phyloP scores from a whole-genome alignment of 1,140 invertebrate genomes.

The Leptoteleia sp. region DNA sequence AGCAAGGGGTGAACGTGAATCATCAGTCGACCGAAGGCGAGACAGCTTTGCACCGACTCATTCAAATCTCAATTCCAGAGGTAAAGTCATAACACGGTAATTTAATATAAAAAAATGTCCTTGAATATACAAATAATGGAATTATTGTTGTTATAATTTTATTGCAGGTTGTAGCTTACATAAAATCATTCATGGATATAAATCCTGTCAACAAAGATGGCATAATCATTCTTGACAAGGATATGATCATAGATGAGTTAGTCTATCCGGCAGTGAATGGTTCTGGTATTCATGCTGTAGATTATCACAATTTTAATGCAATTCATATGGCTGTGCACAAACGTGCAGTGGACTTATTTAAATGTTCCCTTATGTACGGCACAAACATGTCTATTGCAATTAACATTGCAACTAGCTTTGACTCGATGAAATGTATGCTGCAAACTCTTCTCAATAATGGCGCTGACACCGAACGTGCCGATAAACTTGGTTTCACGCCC shows the following conservation, averaged over 20 bases:
- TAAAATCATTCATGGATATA: constrained; percentile 10
- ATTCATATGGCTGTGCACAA: constrained; percentile 45
- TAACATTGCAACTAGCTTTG: constrained; percentile 10
- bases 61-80: constrained; percentile 27
- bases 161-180: constrained; percentile 20
- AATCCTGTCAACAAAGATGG: background rate
- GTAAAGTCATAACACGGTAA: no score
- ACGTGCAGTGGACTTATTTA: constrained; percentile 21
- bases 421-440: constrained; percentile 25
- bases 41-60: constrained; percentile 29
- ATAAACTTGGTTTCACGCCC: constrained; percentile 17
- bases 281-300: background rate
- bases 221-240: constrained; percentile 12
- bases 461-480: background rate
- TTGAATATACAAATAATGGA: no score
- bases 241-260: constrained; percentile 4
- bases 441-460: background rate
- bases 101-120: no score
- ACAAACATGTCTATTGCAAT: background rate
- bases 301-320: constrained; percentile 24
- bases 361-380: constrained; percentile 28
- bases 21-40: constrained; percentile 32
- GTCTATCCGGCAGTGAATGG: constrained; percentile 7
- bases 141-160: no score
- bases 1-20: constrained; percentile 14